Percentiles rank a stretch among this genome's conserved stretches.
Conservation (phyloP, 2,797 vertebrate species). For the Lepus townsendii region DNA sequence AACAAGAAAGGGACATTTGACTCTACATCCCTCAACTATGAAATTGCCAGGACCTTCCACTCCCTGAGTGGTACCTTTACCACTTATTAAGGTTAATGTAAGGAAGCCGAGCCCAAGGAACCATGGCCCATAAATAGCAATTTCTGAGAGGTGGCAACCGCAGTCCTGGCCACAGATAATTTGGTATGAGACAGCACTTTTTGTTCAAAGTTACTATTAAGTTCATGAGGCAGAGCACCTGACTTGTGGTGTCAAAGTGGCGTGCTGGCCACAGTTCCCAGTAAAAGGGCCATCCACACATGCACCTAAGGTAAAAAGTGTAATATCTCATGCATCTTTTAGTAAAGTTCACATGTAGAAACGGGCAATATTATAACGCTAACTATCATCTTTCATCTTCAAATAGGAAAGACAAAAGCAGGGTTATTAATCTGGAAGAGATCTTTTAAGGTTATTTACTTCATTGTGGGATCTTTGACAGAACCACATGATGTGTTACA, state of each 20-base stretch:
- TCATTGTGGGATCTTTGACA: slow-evolving; percentile 44
- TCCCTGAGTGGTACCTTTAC: not conserved
- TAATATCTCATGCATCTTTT: slow-evolving; percentile 1
- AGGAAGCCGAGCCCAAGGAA: not conserved
- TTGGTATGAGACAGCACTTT: not conserved
- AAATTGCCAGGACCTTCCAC: not conserved
- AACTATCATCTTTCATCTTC: slow-evolving; percentile 52
- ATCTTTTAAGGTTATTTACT: not conserved
- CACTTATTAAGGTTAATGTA: not conserved
- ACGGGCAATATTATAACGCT: not conserved
- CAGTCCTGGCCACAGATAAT: not conserved
- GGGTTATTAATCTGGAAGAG: slow-evolving; percentile 50
- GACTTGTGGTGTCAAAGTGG: not conserved
- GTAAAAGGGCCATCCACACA: not conserved
- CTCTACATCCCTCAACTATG: not conserved
- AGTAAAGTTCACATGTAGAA: slow-evolving; percentile 61
- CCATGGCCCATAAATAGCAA: not conserved
- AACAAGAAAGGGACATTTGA: not conserved
- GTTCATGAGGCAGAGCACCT: not conserved
- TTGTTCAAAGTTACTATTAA: slow-evolving; percentile 23
- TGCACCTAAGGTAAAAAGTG: not conserved
- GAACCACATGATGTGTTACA: not conserved
- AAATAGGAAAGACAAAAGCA: slow-evolving; percentile 57
- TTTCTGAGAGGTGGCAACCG: not conserved
- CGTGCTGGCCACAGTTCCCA: not conserved